Evolutionary conservation across 2,797 vertebrate species (phyloP).

Genomic region (Melanogrammus aeglefinus): DNA sequence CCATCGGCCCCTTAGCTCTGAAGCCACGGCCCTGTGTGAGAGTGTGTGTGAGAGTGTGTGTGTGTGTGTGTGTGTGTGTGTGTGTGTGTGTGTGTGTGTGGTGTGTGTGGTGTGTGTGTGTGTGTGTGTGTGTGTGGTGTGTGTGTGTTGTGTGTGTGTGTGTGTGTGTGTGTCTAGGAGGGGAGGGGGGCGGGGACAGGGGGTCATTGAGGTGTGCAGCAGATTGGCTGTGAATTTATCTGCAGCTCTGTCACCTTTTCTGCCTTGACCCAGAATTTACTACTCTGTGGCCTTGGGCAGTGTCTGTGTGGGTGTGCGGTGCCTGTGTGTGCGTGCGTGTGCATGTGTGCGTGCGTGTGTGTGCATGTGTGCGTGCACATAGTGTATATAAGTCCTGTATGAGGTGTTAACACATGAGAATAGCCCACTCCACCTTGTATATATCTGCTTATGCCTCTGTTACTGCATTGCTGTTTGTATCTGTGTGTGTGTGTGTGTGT

Average conservation of each 20-base stretch:
- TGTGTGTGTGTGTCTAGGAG: background rate
- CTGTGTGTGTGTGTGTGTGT: background rate
- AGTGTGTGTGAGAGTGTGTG: background rate
- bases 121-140: conserved; percentile 1
- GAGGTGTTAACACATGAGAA: background rate
- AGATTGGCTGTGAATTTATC: conserved; percentile 27
- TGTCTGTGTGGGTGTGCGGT: background rate
- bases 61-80: conserved; percentile 1
- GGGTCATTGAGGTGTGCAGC: conserved; percentile 19
- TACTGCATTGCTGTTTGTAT: background rate
- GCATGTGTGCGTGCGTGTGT: background rate
- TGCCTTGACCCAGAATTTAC: conserved; percentile 38
- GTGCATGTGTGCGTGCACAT: background rate
- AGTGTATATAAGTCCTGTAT: background rate
- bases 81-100: conserved; percentile 2
- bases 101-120: conserved; percentile 9
- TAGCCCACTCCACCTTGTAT: background rate
- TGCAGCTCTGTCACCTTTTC: conserved; percentile 27
- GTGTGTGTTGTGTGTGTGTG: background rate
- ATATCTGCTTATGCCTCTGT: background rate
- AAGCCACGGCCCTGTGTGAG: background rate
- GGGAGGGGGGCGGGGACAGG: background rate
- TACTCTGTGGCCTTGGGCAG: conserved; percentile 20
- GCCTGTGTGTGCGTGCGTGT: background rate
- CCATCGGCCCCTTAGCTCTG: background rate